Evolutionary conservation across 2,797 vertebrate genomes (phyloP).

Genomic region (Diplodus puntazzo): DNA sequence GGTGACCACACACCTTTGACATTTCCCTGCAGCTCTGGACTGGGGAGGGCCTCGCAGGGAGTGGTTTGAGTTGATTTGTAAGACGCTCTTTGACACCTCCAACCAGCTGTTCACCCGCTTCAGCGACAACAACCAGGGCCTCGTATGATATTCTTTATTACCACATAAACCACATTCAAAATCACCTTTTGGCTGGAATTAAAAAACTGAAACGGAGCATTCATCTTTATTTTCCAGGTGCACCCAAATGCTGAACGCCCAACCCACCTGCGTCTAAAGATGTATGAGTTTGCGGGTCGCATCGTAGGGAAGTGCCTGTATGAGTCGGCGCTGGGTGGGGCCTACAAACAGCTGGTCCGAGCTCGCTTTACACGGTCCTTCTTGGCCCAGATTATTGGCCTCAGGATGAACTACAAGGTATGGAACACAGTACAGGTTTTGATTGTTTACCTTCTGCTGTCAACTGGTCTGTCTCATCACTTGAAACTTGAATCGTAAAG

Average conservation of each 20-base stretch:
- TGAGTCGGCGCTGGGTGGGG: constrained; percentile 95
- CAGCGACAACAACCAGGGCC: constrained; percentile 97
- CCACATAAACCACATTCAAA: neutral
- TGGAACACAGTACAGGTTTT: constrained; percentile 42
- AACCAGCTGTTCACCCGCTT: constrained; percentile 97
- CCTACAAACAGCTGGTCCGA: constrained; percentile 96
- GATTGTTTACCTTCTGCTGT: constrained; percentile 63
- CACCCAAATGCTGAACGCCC: constrained; percentile 96
- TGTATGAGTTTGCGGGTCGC: constrained; percentile 97
- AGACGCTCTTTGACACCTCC: constrained; percentile 95
- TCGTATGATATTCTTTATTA: constrained; percentile 82
- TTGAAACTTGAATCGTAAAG: constrained; percentile 40
- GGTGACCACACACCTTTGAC: neutral
- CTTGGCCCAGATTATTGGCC: constrained; percentile 98
- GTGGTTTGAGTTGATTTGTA: constrained; percentile 98
- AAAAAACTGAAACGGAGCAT: neutral
- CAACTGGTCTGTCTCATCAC: constrained; percentile 58
- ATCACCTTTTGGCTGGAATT: neutral
- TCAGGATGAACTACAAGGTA: constrained; percentile 99
- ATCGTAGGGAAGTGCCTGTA: constrained; percentile 98
- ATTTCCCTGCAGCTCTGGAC: constrained; percentile 90
- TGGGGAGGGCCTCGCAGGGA: constrained; percentile 98
- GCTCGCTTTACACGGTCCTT: constrained; percentile 98
- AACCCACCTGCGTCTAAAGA: constrained; percentile 90
- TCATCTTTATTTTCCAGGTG: constrained; percentile 85